Base-by-base conservation (phyloP, 2,113 vertebrate species). In the Nyctereutes procyonoides region DNA sequence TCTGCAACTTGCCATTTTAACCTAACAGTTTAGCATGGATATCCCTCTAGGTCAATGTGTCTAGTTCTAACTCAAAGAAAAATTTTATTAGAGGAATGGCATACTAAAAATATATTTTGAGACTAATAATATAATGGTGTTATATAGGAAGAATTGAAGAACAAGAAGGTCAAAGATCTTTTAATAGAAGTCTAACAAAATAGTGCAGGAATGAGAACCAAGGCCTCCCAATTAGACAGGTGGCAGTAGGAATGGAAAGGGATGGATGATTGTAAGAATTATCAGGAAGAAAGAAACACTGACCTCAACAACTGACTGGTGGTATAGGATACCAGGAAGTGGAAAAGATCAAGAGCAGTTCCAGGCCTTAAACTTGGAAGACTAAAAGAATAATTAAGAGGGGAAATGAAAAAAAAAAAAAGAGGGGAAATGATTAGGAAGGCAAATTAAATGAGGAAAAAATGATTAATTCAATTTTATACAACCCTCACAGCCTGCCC, bases 61-160 rank as follows among this genome's bases (percentile, higher is more conserved):
- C 43, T 1, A 81, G 51, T 65, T 93, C 30, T 74, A 69, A 76
- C 8, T 55, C 84, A 91, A 0, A 76, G 38, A 69, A 93, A 35
- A 92, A 48, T 71, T 58, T 82, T 91, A 12, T 58, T 58, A 71
- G 35, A 85, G 3, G 20, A 48, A 4, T 35, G 9, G 14, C 28
- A 88, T 26, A 15, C 8, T 55, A 51, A 93, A 94, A 92, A 58
- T 28, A 74, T 19, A 74, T 76, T 92, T 95, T 96, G n/a, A 90
- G 53, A 93, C 35, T n/a, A 94, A 38, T 35, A 80, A 48, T 19
- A 22, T 55, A 17, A 10, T 53, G 30, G 6, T 35, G 20, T 90
- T 90, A 51, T 26, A n/a, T 16, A 87, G 48, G 65, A 87, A 82
- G 38, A 84, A 30, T 5, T 17, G 13, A 26, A 65, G 20, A 43